Evolutionary conservation across 2,113 vertebrate genomes (phyloP).

Genomic region (Cyanistes caeruleus): DNA sequence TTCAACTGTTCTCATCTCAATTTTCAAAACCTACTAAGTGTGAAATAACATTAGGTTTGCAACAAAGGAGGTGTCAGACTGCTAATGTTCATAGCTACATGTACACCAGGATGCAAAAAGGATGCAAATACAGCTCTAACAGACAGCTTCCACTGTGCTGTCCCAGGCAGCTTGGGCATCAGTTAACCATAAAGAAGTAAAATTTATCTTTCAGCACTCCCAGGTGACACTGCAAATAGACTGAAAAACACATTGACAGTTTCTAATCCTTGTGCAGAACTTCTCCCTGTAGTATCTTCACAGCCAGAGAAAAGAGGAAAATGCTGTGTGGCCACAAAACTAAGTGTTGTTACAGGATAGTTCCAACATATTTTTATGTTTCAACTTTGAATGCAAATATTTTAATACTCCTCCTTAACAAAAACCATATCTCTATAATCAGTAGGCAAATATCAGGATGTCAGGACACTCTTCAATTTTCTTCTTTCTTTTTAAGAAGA

Average conservation of each 20-base stretch:
- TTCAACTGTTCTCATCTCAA: background rate
- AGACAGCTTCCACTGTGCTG: background rate
- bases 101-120: background rate
- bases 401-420: background rate
- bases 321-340: background rate
- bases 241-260: background rate
- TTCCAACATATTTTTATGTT: background rate
- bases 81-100: background rate
- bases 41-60: slow-evolving; percentile 22
- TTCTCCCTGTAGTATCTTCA: background rate
- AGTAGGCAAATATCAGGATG: background rate
- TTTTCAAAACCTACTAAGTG: slow-evolving; percentile 42
- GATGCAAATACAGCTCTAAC: background rate
- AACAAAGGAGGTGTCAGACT: background rate
- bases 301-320: background rate
- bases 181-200: background rate
- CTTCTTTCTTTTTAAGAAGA: background rate
- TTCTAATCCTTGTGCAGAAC: background rate
- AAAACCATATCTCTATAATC: background rate
- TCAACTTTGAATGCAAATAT: background rate
- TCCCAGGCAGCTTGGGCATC: background rate
- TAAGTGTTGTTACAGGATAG: background rate
- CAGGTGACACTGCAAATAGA: background rate
- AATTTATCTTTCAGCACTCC: background rate
- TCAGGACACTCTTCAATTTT: background rate